A percentile compares a stretch with the other conserved stretches of the same genome.
phyloP scores from a whole-genome alignment of 2,797 vertebrate species.

The Pachyuromys duprasi region DNA sequence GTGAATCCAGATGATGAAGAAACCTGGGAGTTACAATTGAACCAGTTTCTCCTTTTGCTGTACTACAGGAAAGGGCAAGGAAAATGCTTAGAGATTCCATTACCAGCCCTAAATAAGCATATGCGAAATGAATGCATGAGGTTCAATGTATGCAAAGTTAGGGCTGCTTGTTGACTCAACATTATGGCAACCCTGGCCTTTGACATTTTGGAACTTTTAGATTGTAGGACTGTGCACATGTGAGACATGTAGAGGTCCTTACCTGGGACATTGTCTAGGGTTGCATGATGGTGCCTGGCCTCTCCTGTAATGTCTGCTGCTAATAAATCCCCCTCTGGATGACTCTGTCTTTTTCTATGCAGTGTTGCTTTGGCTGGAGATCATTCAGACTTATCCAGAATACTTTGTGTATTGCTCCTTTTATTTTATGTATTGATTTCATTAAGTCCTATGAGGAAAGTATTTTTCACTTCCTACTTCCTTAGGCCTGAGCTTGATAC shows the following conservation, averaged over 20 bases:
- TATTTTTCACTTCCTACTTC: constrained; percentile 26
- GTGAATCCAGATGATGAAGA: neutral
- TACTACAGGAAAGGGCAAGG: neutral
- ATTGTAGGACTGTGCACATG: neutral
- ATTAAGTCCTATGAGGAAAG: constrained; percentile 19
- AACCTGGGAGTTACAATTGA: neutral
- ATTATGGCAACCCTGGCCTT: neutral
- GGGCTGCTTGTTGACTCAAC: neutral
- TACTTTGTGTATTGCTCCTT: neutral
- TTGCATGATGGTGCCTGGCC: neutral
- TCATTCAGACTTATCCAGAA: neutral
- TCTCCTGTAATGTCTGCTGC: neutral
- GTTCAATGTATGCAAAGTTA: neutral
- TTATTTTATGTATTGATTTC: constrained; percentile 49
- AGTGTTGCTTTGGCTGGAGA: neutral
- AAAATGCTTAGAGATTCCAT: neutral
- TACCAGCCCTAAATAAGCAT: neutral
- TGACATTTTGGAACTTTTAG: neutral
- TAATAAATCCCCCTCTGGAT: neutral
- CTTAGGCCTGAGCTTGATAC: neutral
- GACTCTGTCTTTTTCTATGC: neutral
- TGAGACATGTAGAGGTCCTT: neutral
- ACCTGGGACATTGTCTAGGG: neutral
- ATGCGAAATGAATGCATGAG: neutral
- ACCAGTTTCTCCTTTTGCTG: neutral